Base-by-base conservation (phyloP, 2,113 vertebrate species). In the Melanerpes formicivorus region DNA sequence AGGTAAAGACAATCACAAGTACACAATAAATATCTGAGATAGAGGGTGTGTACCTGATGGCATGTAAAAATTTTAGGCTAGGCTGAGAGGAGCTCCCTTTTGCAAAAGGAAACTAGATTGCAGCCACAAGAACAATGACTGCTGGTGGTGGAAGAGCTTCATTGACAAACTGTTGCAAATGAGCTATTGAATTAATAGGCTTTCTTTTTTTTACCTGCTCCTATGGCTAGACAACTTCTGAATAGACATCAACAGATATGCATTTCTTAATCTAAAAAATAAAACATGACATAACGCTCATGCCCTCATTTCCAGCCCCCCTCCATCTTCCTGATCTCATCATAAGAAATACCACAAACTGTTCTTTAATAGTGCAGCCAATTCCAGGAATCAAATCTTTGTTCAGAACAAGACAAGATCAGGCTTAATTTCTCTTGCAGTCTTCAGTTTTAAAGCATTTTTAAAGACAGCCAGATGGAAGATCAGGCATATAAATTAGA, bases 401-500 rank as follows among this genome's bases (percentile, higher is more conserved):
- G 30, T 26, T 80, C 62, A 69, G 42, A 90, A 75, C 29, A 40
- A 94, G 80, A 91, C 58, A 90, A 50, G 18, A 90, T 72, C 32
- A 54, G 29, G 27, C 9, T 29, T 64, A 80, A 77, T 94, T 91
- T 91, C 48, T 48, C 50, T n/a, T n/a, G 37, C 19, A 87, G 26
- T 42, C 52, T 23, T 34, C 66, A 42, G n/a, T 71, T 93, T 74
- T 91, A 74, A 90, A 91, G 11, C 13, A 26, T 54, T 93, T 93
- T 71, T 37, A 54, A 90, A 93, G 65, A 75, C 81, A 91, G 27
- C 19, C 54, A 86, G 58, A 75, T 84, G 55, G 77, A 88, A 72
- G 56, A 80, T 80, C 34, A 73, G n/a, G 59, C 66, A 95, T 75
- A 94, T 66, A 93, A 95, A 95, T 94, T 84, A 86, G 58, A 56